A percentile compares a stretch with the other conserved stretches of the same genome.
Evolutionary conservation across 2,113 vertebrate species (phyloP).

Genomic region (Nymphicus hollandicus): DNA sequence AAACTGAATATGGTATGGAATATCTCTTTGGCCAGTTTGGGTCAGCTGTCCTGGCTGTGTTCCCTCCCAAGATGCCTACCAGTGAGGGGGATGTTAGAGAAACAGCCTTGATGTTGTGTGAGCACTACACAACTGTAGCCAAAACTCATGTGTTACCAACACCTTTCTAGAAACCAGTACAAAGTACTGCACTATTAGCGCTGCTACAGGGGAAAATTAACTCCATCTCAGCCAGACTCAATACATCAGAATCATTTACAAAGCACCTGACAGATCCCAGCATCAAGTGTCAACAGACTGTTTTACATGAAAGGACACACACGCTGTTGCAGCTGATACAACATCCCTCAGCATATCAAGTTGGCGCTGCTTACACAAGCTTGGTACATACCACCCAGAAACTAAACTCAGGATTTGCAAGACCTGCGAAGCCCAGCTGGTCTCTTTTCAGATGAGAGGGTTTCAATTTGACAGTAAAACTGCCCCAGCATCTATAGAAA

Average conservation of each 20-base stretch:
- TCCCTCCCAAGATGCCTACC: not conserved
- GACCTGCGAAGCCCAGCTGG: too few relatives aligned
- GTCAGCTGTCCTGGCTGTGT: not conserved
- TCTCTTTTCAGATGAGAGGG: not conserved
- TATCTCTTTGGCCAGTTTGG: not conserved
- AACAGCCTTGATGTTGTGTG: not conserved
- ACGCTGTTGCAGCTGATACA: rapidly evolving
- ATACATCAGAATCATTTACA: not conserved
- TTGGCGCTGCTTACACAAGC: not conserved
- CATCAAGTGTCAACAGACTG: not conserved
- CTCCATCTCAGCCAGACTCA: not conserved
- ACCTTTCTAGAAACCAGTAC: not conserved
- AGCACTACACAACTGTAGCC: not conserved
- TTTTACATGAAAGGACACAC: not conserved
- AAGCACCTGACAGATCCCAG: not conserved
- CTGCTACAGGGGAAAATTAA: not conserved
- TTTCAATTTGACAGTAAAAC: not conserved
- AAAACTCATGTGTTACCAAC: not conserved
- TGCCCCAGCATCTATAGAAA: not conserved
- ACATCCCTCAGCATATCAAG: not conserved
- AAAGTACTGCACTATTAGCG: not conserved
- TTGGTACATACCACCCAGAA: not conserved
- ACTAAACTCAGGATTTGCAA: not conserved
- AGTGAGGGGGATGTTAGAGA: not conserved
- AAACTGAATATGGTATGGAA: not conserved